Evolutionary conservation across 2,888 invertebrate genomes (phyloP).

Genomic region (Drosophila algonquin): DNA sequence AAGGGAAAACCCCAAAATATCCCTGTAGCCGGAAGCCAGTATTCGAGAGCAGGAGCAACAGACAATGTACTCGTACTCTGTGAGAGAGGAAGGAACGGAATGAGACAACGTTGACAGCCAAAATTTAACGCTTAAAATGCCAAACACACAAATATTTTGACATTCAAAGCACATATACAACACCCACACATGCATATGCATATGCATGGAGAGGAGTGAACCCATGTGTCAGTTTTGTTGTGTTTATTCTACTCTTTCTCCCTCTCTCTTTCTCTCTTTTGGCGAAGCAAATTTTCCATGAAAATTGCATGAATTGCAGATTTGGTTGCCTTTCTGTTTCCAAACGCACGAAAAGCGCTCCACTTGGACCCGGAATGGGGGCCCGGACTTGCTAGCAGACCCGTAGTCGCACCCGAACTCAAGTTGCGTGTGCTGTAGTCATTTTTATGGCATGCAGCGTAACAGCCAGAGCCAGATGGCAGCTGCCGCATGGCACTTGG

Average conservation of each 20-base stretch:
- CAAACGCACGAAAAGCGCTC: conserved; percentile 77
- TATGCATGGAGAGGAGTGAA: conserved; percentile 22
- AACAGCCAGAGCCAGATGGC: conserved; percentile 42
- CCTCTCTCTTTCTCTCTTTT: conserved; percentile 33
- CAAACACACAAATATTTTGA: conserved; percentile 78
- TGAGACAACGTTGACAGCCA: conserved; percentile 69
- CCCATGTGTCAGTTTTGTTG: conserved; percentile 40
- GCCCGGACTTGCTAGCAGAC: neutral
- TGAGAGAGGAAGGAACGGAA: conserved; percentile 10
- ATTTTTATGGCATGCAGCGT: conserved; percentile 65
- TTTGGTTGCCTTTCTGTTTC: conserved; percentile 52
- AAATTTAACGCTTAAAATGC: conserved; percentile 80
- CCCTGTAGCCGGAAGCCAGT: conserved; percentile 5
- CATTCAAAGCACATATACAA: conserved; percentile 68
- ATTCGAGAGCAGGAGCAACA: neutral
- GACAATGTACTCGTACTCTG: conserved; percentile 1
- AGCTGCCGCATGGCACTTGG: conserved; percentile 53
- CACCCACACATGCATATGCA: conserved; percentile 24
- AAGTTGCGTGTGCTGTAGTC: conserved; percentile 67
- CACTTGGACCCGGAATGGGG: conserved; percentile 6
- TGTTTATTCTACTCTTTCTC: conserved; percentile 11
- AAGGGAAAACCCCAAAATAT: conserved; percentile 36
- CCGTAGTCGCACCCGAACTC: conserved; percentile 26
- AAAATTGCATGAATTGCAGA: conserved; percentile 81
- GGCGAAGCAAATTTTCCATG: conserved; percentile 75